Evolutionary conservation across 2,888 invertebrate species (phyloP).

Genomic region (Acrobeloides nanus): DNA sequence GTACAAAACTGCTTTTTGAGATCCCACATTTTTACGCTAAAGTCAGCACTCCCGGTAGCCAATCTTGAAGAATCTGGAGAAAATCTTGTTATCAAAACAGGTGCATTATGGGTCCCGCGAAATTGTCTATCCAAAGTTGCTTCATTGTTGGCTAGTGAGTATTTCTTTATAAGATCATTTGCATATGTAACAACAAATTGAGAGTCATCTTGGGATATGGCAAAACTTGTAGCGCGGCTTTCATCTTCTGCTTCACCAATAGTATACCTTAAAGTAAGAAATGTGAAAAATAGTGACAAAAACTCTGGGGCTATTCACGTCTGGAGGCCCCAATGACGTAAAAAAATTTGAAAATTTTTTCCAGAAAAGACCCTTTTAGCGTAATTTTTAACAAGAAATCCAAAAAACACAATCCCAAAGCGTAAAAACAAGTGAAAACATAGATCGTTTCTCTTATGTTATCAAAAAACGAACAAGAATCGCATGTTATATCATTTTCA

Average conservation of each 20-base stretch:
- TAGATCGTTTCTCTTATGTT: too few relatives aligned
- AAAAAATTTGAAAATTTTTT: conserved; percentile 11
- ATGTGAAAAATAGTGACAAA: too few relatives aligned
- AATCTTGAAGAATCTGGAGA: conserved; percentile 14
- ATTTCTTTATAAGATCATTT: conserved; percentile 28
- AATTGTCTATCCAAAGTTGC: conserved; percentile 18
- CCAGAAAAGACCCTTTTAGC: neutral
- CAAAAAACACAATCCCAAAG: neutral
- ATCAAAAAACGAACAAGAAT: too few relatives aligned
- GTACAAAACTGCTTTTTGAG: conserved; percentile 33
- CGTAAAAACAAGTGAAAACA: too few relatives aligned
- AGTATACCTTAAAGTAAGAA: conserved; percentile 26
- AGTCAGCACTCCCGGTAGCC: conserved; percentile 21
- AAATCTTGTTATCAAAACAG: conserved; percentile 27
- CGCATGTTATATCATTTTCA: too few relatives aligned
- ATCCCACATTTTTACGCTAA: conserved; percentile 32
- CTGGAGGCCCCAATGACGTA: too few relatives aligned
- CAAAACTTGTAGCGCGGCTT: conserved; percentile 33
- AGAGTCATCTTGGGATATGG: conserved; percentile 26
- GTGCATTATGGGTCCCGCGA: conserved; percentile 33
- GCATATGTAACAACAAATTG: conserved; percentile 39
- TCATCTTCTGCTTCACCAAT: conserved; percentile 39
- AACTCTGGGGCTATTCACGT: too few relatives aligned
- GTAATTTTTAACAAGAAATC: neutral
- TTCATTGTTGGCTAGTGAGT: conserved; percentile 5